Base-by-base conservation (phyloP, 1,140 invertebrate genomes). In the Phocides pigmalion region DNA sequence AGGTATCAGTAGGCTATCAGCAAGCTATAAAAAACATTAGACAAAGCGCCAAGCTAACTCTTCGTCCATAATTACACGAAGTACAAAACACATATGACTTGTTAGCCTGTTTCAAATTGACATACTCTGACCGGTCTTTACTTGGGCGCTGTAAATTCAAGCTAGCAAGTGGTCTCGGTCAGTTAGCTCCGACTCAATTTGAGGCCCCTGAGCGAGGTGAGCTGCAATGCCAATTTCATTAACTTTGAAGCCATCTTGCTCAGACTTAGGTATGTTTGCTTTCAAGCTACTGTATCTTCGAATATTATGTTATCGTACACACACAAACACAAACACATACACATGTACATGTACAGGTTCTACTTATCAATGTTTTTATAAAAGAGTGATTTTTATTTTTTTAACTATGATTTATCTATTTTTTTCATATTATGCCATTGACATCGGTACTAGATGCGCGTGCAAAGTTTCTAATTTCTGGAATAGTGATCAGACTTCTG, bases 161-260 rank as follows among this genome's bases (percentile, higher is more conserved):
- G 28, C 41, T 17, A 58, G 54, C 15, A 15, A 58, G 50, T 54
- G 39, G 54, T 58, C 28, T 56, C 54, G 54, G 54, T 58, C 54
- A 58, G 54, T 58, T 58, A 58, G 25, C n/a, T 22, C 1, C 20
- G 54, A 58, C 53, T 58, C 53, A 58, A 58, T 58, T 58, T 58
- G 41, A 15, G 53, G 22, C 41, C 19, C 16, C 15, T 51, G 50
- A 53, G 50, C 20, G 20, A 56, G 53, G 39, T 44, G 39, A 56
- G 53, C 39, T 44, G 53, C 39, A 44, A 19, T 20, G 22, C 12
- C 53, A 56, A 56, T 56, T 56, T 44, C 53, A 56, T 56, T 56
- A 56, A 56, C 53, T 56, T 56, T 56, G 39, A 17, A 42, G 53
- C 53, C 39, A 44, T 56, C 53, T 56, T 56, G 20, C 22, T 44